phyloP scores from a whole-genome alignment of 2,113 vertebrate genomes.

The Numenius arquata region DNA sequence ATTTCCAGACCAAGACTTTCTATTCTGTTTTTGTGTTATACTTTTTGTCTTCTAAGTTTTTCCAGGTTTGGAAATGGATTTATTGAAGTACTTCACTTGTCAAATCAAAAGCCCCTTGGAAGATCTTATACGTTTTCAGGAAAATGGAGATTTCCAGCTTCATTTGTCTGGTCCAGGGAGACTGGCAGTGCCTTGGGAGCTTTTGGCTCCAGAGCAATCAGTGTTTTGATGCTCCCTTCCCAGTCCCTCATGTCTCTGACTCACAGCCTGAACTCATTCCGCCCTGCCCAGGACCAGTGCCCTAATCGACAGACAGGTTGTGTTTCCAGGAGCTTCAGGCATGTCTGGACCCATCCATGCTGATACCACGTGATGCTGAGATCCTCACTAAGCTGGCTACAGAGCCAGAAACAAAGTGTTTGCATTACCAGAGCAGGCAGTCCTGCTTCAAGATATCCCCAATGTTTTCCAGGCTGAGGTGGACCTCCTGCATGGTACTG shows the following conservation, averaged over 20 bases:
- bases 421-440: not conserved
- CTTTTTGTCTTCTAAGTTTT: not conserved
- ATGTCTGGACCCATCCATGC: not conserved
- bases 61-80: not conserved
- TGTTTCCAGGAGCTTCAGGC: not conserved
- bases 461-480: not conserved
- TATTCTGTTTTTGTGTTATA: not conserved
- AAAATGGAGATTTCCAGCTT: not conserved
- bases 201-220: not conserved
- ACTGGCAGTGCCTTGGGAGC: fast-evolving
- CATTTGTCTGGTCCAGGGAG: not conserved
- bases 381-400: not conserved
- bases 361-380: not conserved
- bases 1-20: not conserved
- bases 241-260: not conserved
- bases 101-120: not conserved
- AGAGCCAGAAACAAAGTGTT: not conserved
- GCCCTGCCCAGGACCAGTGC: not conserved
- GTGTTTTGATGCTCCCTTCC: not conserved
- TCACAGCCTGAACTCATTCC: not conserved
- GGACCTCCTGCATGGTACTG: fast-evolving
- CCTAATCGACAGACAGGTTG: not conserved
- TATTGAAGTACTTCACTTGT: not conserved
- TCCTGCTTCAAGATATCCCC: not conserved
- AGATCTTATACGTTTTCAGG: not conserved